Evolutionary conservation across 2,113 vertebrate genomes (phyloP), one percentile per base, ranked within the genome.

Genomic region (Stegostoma tigrinum): DNA sequence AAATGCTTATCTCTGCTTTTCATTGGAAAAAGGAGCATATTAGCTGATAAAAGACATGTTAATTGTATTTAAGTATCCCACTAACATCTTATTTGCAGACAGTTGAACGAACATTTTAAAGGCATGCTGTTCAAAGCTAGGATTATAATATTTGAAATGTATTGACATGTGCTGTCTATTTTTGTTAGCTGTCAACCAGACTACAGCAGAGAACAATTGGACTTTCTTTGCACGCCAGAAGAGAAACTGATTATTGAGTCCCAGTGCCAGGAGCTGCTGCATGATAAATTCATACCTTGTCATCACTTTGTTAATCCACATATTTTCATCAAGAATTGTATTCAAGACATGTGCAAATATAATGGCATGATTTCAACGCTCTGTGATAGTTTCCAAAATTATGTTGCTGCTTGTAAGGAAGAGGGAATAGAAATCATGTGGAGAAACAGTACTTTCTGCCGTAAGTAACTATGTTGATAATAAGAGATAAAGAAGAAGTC

Each of bases 321-420:
- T 0, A 91, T 96, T n/a, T 98, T 97, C 95, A 30, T 97, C 96
- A 94, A 97, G 95, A 96, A 95, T 86, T 97, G 97, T 95, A 3
- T 97, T 48, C 97, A 97, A 68, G 97, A 98, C 95, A 97, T 97
- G 97, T 97, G 97, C 96, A 97, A 90, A 91, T 97, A 97, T 8
- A 96, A 97, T 0, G 97, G 97, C 15, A 97, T 97, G 97, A 96
- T 95, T 6, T 96, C 97, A 6, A 67, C 97, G 2, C 96, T 97
- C 80, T 98, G 97, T 0, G 96, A 97, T 80, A 96, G 97, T 48
- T 96, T 96, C 85, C 97, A 98, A 83, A 96, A 96, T 95, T 98
- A 97, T 21, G 97, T 96, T 87, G 97, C 97, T 27, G 97, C 96
- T 95, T 98, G 97, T 96, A 97, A 96, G 96, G 96, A 80, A 30